phyloP scores from a whole-genome alignment of 2,113 vertebrate genomes.

The Callipepla californica region DNA sequence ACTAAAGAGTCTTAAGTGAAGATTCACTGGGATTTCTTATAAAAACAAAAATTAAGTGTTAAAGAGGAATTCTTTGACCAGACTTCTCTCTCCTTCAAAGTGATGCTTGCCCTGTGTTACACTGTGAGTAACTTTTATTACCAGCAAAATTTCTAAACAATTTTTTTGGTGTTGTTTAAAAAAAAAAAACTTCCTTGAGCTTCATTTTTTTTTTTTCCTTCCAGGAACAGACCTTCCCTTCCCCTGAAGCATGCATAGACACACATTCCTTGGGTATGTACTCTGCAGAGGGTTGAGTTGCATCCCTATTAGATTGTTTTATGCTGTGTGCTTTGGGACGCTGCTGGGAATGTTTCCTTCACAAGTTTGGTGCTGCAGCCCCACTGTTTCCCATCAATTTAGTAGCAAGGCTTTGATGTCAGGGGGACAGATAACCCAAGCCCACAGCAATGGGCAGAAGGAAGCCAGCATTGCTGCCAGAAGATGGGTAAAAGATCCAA shows the following conservation, averaged over 20 bases:
- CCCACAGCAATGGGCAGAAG: background rate
- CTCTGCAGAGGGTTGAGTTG: background rate
- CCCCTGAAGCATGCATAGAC: background rate
- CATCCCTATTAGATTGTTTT: conserved; percentile 24
- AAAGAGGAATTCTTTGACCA: conserved; percentile 18
- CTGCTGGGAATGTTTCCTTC: background rate
- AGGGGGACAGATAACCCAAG: background rate
- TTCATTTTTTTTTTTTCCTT: background rate
- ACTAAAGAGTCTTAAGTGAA: background rate
- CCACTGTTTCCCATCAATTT: background rate
- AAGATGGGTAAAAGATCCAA: conserved; percentile 1
- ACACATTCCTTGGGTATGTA: background rate
- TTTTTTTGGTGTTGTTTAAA: background rate
- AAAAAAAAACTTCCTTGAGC: background rate
- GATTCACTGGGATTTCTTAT: background rate
- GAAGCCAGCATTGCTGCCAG: background rate
- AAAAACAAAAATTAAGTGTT: background rate
- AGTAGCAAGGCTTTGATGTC: background rate
- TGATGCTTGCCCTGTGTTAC: background rate
- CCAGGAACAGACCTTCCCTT: background rate
- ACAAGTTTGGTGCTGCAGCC: background rate
- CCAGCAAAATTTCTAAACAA: background rate
- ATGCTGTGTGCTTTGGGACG: conserved; percentile 33
- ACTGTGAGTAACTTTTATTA: conserved; percentile 18
- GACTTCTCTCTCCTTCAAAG: conserved; percentile 18